Evolutionary conservation across 2,888 invertebrate genomes (phyloP).

Genomic region (Drosophila tanythrix): DNA sequence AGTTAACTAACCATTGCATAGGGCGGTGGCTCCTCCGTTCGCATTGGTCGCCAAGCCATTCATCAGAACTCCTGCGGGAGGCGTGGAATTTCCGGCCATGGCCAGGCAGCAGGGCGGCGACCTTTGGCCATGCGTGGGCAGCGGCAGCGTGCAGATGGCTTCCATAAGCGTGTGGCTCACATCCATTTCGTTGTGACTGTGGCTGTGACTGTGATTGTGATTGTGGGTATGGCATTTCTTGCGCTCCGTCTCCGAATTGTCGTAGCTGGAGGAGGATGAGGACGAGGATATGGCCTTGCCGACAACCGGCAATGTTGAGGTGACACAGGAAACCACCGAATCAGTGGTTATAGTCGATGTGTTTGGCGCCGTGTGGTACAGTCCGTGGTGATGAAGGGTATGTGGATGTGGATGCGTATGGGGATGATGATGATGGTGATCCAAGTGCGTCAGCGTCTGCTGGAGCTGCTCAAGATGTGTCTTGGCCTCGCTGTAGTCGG

Average conservation of each 20-base stretch:
- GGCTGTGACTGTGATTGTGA: conserved; percentile 44
- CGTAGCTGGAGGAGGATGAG: conserved; percentile 66
- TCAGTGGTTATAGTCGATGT: conserved; percentile 77
- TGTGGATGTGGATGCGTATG: conserved; percentile 47
- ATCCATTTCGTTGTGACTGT: conserved; percentile 63
- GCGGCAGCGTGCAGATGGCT: conserved; percentile 62
- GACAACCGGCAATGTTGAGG: conserved; percentile 69
- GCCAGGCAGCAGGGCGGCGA: conserved; percentile 72
- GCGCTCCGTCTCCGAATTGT: conserved; percentile 65
- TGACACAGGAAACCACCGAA: conserved; percentile 79
- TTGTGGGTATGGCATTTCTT: conserved; percentile 65
- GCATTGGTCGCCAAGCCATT: conserved; percentile 49
- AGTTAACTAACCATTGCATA: conserved; percentile 69
- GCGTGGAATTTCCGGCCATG: conserved; percentile 62
- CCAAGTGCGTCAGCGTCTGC: conserved; percentile 74
- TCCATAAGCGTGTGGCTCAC: conserved; percentile 68
- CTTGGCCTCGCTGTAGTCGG: conserved; percentile 74
- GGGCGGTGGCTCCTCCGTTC: conserved; percentile 49
- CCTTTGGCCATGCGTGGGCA: conserved; percentile 67
- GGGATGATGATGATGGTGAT: conserved; percentile 60
- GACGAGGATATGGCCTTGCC: conserved; percentile 70
- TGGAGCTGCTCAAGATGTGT: conserved; percentile 76
- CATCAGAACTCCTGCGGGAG: conserved; percentile 63
- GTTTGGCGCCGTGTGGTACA: conserved; percentile 68
- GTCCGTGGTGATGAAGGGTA: conserved; percentile 60